A percentile compares a stretch with the other conserved stretches of the same genome.
Conservation (phyloP, 53 echinoderm and acorn worm species). For the Hippasteria phrygiana region DNA sequence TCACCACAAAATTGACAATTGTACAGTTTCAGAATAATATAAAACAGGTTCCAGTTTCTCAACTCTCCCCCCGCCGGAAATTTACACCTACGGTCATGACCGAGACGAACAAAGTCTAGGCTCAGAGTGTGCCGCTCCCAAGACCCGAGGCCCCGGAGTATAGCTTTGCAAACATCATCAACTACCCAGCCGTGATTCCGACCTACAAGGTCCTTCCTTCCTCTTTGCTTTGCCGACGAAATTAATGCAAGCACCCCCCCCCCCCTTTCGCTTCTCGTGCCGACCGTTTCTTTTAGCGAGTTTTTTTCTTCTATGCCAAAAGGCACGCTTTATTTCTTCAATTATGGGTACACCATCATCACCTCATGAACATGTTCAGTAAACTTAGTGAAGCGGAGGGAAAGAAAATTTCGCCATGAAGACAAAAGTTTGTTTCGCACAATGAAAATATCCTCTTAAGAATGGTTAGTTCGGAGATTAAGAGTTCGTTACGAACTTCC, state of each 20-base stretch:
- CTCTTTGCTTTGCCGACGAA: constrained; percentile 40
- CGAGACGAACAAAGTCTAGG: constrained; percentile 19
- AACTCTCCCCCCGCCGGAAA: neutral
- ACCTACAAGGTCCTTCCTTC: constrained; percentile 33
- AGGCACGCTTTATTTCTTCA: neutral
- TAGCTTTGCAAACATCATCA: constrained; percentile 39
- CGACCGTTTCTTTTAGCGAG: neutral
- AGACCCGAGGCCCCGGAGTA: neutral
- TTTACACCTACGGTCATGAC: neutral
- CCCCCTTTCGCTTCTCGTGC: neutral
- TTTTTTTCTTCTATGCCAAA: no score
- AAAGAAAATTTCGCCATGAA: no score
- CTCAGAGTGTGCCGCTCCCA: constrained; percentile 7
- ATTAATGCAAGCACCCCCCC: neutral
- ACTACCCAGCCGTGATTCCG: constrained; percentile 49
- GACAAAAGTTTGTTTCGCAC: no score
- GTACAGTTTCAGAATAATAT: neutral
- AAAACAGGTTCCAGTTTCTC: neutral
- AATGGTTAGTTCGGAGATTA: no score
- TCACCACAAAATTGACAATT: neutral
- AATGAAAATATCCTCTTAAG: no score
- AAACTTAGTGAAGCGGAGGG: no score
- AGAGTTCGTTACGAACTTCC: no score
- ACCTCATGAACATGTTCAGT: no score
- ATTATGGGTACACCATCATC: neutral